Conservation (phyloP, 2,113 vertebrate genomes). For the Eolophus roseicapilla region DNA sequence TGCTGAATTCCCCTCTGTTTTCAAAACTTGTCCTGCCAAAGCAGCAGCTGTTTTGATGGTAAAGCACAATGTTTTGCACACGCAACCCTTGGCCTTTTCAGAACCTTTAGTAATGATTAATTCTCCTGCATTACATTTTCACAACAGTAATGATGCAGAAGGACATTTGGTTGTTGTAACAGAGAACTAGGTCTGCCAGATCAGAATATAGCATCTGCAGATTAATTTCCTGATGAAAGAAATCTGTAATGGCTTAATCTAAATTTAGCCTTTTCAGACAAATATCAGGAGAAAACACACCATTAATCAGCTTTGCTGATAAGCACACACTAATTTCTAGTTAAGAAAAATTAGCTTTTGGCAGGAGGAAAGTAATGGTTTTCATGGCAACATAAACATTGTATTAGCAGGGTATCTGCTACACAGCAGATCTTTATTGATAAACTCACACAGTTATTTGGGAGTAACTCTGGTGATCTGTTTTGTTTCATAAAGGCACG, state of each 20-base stretch:
- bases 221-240: background rate
- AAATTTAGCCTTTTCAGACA: background rate
- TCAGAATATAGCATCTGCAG: background rate
- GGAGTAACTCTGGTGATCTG: background rate
- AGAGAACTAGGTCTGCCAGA: background rate
- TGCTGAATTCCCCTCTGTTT: background rate
- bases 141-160: background rate
- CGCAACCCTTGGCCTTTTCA: background rate
- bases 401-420: background rate
- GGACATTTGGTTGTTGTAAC: background rate
- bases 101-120: conserved; percentile 31
- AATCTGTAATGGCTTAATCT: background rate
- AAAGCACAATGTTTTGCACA: background rate
- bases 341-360: background rate
- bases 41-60: background rate
- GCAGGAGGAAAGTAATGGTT: background rate
- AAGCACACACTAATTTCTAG: background rate
- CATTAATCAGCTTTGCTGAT: background rate
- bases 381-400: background rate
- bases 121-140: background rate
- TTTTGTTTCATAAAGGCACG: background rate
- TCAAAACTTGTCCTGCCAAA: background rate
- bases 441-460: background rate
- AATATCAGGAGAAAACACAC: background rate
- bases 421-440: background rate